Evolutionary conservation across 1,140 invertebrate genomes (phyloP).

Genomic region (Drosophila arizonae): DNA sequence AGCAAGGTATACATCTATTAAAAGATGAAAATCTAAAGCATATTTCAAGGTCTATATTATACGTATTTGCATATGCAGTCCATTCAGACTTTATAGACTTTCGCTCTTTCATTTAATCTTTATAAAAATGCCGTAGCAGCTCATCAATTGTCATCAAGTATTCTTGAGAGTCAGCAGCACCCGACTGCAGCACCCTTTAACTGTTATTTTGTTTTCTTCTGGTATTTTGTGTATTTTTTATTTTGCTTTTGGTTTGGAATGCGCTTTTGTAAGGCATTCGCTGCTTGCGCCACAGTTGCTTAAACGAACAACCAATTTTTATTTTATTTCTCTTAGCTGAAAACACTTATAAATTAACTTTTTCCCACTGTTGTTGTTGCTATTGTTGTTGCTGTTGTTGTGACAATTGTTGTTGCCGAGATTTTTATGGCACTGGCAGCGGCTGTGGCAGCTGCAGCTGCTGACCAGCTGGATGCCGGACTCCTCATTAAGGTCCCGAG

Average conservation of each 20-base stretch:
- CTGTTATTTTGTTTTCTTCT: neutral
- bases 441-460: slow-evolving; percentile 29
- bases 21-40: too few relatives aligned
- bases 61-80: too few relatives aligned
- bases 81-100: too few relatives aligned
- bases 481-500: slow-evolving; percentile 46
- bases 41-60: too few relatives aligned
- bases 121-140: too few relatives aligned
- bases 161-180: neutral
- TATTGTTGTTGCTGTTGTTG: slow-evolving; percentile 19
- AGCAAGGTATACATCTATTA: too few relatives aligned
- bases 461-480: slow-evolving; percentile 34
- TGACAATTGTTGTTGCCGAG: slow-evolving; percentile 29
- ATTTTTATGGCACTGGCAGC: slow-evolving; percentile 27
- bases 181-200: neutral
- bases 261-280: slow-evolving; percentile 5
- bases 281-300: slow-evolving; percentile 13
- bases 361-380: slow-evolving; percentile 18
- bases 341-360: slow-evolving; percentile 43
- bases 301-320: slow-evolving; percentile 28
- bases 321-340: slow-evolving; percentile 14
- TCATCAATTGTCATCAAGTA: too few relatives aligned
- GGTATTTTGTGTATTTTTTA: too few relatives aligned
- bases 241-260: neutral
- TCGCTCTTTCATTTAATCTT: too few relatives aligned